Evolutionary conservation across 2,888 invertebrate species (phyloP).

Genomic region (Adineta ricciae): DNA sequence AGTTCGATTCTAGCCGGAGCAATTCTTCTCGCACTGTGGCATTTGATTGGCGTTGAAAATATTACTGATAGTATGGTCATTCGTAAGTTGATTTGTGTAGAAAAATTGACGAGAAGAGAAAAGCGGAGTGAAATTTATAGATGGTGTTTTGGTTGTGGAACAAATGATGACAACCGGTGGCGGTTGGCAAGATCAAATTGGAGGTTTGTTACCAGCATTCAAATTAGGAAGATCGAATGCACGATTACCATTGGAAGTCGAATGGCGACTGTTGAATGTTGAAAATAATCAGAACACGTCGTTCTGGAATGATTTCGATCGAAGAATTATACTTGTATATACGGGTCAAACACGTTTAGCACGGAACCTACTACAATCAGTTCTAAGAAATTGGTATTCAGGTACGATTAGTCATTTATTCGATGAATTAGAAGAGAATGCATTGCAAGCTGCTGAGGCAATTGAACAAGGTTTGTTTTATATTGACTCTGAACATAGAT

Average conservation of each 20-base stretch:
- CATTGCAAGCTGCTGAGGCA: slow-evolving; percentile 21
- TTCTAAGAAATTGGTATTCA: slow-evolving; percentile 32
- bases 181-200: slow-evolving; percentile 34
- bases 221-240: slow-evolving; percentile 48
- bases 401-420: slow-evolving; percentile 14
- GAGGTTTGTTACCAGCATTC: slow-evolving; percentile 45
- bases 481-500: background rate
- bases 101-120: background rate
- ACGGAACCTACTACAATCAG: slow-evolving; percentile 53
- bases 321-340: slow-evolving; percentile 52
- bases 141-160: slow-evolving; percentile 29
- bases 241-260: slow-evolving; percentile 45
- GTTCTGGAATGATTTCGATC: slow-evolving; percentile 42
- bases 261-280: slow-evolving; percentile 18
- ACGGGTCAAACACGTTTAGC: slow-evolving; percentile 55
- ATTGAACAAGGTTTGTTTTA: slow-evolving; percentile 19
- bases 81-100: slow-evolving; percentile 44
- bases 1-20: slow-evolving; percentile 55
- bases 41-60: slow-evolving; percentile 44
- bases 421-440: slow-evolving; percentile 26
- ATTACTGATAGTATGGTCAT: slow-evolving; percentile 38
- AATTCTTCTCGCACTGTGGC: slow-evolving; percentile 52
- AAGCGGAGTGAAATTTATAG: too few species aligned
- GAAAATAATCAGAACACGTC: slow-evolving; percentile 36
- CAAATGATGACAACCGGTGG: slow-evolving; percentile 34